Percentiles rank a stretch among this genome's conserved stretches.
Evolutionary conservation across 2,888 invertebrate genomes (phyloP).

Genomic region (Drosophila rellima): DNA sequence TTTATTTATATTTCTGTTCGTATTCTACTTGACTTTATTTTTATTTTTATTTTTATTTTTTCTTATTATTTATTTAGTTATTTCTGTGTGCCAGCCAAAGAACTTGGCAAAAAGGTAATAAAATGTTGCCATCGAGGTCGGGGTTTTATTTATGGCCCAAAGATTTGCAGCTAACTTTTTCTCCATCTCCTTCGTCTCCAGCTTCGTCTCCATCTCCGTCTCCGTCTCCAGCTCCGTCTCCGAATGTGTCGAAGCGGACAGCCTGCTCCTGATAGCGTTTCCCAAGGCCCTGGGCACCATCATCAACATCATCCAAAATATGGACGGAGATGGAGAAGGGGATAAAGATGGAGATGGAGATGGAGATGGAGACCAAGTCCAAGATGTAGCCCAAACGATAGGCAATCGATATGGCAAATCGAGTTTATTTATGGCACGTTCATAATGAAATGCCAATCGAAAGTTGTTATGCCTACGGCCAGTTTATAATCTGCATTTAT

Average conservation of each 20-base stretch:
- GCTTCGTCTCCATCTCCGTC: constrained; percentile 10
- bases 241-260: constrained; percentile 47
- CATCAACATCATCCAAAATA: not conserved
- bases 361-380: too few relatives aligned
- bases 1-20: constrained; percentile 56
- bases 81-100: constrained; percentile 25
- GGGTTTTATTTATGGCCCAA: constrained; percentile 66
- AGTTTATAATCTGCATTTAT: constrained; percentile 78
- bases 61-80: constrained; percentile 35
- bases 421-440: constrained; percentile 71
- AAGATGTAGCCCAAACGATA: not conserved
- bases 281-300: constrained; percentile 21
- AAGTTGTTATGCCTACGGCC: constrained; percentile 60
- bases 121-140: constrained; percentile 42
- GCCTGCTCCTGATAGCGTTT: constrained; percentile 63
- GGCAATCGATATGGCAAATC: constrained; percentile 54
- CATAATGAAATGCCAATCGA: constrained; percentile 79
- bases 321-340: too few relatives aligned
- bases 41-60: constrained; percentile 51
- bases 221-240: constrained; percentile 2
- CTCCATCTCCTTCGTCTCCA: constrained; percentile 4
- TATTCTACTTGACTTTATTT: constrained; percentile 41
- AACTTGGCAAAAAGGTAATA: constrained; percentile 70
- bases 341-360: too few relatives aligned
- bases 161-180: constrained; percentile 59